phyloP scores from a whole-genome alignment of 2,888 invertebrate genomes.

The Falcaria lacertinaria region DNA sequence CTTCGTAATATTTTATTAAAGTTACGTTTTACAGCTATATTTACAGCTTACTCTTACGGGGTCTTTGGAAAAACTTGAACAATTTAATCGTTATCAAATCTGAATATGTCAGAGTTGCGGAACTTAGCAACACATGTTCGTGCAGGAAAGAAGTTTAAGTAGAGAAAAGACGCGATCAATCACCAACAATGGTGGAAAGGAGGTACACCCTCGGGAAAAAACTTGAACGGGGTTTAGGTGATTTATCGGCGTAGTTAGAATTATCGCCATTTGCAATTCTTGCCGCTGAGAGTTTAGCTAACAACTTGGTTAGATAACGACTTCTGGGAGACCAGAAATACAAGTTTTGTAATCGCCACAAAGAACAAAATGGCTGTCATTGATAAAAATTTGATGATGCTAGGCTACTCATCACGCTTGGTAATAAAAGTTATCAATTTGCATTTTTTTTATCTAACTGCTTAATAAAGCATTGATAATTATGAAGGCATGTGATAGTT shows the following conservation, averaged over 20 bases:
- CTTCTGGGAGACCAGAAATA: constrained; percentile 29
- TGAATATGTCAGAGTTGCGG: constrained; percentile 34
- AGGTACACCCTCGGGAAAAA: constrained; percentile 70
- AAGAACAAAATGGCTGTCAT: too few species aligned
- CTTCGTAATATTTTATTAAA: too few species aligned
- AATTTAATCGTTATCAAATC: constrained; percentile 43
- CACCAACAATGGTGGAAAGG: constrained; percentile 58
- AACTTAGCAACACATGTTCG: constrained; percentile 55
- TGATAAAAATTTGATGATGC: too few species aligned
- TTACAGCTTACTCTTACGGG: not conserved
- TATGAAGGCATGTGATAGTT: too few species aligned
- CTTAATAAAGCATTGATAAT: too few species aligned
- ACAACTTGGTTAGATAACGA: constrained; percentile 65
- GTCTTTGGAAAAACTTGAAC: constrained; percentile 5
- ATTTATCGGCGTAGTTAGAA: constrained; percentile 77
- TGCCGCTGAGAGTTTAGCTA: constrained; percentile 58
- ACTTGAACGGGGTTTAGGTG: constrained; percentile 64
- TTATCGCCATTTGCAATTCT: constrained; percentile 79
- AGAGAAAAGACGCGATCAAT: constrained; percentile 64
- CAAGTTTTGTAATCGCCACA: not conserved
- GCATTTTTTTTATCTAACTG: too few species aligned
- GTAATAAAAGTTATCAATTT: too few species aligned
- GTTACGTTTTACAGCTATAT: too few species aligned
- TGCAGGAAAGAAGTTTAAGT: constrained; percentile 53
- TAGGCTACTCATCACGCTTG: too few species aligned